Evolutionary conservation across 1,140 invertebrate genomes (phyloP).

Genomic region (Hylaeus volcanicus): DNA sequence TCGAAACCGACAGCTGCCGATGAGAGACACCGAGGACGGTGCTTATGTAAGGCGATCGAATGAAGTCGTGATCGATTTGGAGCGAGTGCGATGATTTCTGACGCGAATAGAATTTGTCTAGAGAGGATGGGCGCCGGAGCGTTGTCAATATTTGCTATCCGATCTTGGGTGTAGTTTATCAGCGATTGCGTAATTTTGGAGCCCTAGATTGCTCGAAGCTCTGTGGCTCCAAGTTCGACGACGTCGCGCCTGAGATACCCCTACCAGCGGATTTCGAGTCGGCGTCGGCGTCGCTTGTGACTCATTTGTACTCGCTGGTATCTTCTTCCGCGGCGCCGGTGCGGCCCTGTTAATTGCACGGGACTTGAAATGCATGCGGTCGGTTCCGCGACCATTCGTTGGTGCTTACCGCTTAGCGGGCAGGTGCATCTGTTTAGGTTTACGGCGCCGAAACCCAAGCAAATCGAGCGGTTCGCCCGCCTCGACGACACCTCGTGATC

Average conservation of each 20-base stretch:
- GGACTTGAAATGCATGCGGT: constrained; percentile 12
- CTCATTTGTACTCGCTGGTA: constrained; percentile 52
- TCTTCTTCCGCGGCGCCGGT: constrained; percentile 3
- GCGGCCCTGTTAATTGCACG: constrained; percentile 45
- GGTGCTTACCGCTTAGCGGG: neutral
- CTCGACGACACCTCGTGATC: neutral
- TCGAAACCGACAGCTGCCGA: too few relatives aligned
- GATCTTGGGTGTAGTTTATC: neutral
- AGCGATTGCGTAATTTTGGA: neutral
- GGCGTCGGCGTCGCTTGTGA: constrained; percentile 54
- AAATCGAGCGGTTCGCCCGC: neutral
- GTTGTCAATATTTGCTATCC: neutral
- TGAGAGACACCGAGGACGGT: too few relatives aligned
- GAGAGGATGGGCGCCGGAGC: too few relatives aligned
- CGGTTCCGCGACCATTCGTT: constrained; percentile 11
- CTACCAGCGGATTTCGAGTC: constrained; percentile 38
- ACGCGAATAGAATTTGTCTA: too few relatives aligned
- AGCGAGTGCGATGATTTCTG: neutral
- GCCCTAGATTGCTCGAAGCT: rapidly evolving
- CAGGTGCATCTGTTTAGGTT: neutral
- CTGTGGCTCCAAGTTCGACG: neutral
- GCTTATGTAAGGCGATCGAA: too few relatives aligned
- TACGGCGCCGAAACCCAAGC: neutral
- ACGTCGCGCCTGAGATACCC: constrained; percentile 43
- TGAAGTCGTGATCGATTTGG: neutral